These are phyloP conservation scores for Drosophila subpulchrella DNA, from an alignment of 1,140 invertebrate species.

Conservation along the genomic window DNA sequence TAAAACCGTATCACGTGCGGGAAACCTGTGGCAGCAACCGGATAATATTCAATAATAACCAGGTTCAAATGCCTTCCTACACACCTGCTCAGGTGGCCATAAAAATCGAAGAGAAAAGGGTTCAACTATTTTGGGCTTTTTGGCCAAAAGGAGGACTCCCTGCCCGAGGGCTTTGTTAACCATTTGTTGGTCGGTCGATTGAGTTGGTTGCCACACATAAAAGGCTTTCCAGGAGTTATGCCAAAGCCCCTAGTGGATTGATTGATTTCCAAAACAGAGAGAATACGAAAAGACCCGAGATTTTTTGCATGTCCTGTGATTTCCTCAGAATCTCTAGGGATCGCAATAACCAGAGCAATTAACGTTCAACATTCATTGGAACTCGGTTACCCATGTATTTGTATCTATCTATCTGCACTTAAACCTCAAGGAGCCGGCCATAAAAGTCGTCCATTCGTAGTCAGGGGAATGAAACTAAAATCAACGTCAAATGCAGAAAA, in stretches of 20 bases:
- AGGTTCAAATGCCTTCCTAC: slow-evolving; percentile 22
- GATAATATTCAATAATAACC: slow-evolving; percentile 66
- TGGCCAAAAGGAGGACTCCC: slow-evolving; percentile 4
- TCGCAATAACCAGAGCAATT: slow-evolving; percentile 46
- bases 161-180: slow-evolving; percentile 43
- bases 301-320: slow-evolving; percentile 41
- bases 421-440: slow-evolving; percentile 43
- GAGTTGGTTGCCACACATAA: slow-evolving; percentile 9
- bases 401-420: slow-evolving; percentile 41
- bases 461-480: slow-evolving; percentile 65
- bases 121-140: slow-evolving; percentile 38
- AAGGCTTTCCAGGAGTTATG: slow-evolving; percentile 12
- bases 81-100: slow-evolving; percentile 21
- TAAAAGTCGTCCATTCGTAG: slow-evolving; percentile 56
- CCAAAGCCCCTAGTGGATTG: slow-evolving; percentile 44
- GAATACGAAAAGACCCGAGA: slow-evolving; percentile 11
- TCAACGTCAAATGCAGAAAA: slow-evolving; percentile 66
- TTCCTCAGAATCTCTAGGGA: slow-evolving; percentile 22
- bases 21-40: slow-evolving; percentile 15
- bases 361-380: slow-evolving; percentile 42
- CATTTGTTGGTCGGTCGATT: slow-evolving; percentile 30
- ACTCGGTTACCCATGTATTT: slow-evolving; percentile 13
- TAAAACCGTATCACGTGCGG: slow-evolving; percentile 53
- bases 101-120: slow-evolving; percentile 29
- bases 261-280: slow-evolving; percentile 51